phyloP scores from a whole-genome alignment of 23 tunicate genomes.

The Corella eumyota region DNA sequence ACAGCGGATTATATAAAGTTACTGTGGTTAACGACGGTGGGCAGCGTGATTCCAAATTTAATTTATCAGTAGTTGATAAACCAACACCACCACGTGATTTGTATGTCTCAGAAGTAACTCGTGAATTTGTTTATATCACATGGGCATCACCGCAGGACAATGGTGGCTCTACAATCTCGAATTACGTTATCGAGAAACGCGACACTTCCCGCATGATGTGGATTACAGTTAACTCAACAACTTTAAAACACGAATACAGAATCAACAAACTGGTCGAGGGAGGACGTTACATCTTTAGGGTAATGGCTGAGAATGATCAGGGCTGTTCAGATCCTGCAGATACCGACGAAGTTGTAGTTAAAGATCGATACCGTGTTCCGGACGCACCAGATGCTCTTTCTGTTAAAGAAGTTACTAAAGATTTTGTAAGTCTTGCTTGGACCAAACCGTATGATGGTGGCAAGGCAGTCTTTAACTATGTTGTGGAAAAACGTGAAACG shows the following conservation, averaged over 20 bases:
- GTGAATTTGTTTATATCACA: conserved; percentile 56
- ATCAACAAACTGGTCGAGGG: conserved; percentile 73
- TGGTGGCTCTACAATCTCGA: conserved; percentile 71
- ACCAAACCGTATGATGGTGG: conserved; percentile 94
- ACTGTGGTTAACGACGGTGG: conserved; percentile 78
- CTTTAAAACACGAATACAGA: conserved; percentile 56
- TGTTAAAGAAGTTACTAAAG: conserved; percentile 76
- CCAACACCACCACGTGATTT: conserved; percentile 81
- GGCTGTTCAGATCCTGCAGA: conserved; percentile 85
- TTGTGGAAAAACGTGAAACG: conserved; percentile 83
- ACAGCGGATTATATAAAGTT: conserved; percentile 71
- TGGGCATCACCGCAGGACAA: conserved; percentile 88
- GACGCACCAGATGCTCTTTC: conserved; percentile 89
- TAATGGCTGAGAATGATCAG: conserved; percentile 92
- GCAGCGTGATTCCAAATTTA: conserved; percentile 48
- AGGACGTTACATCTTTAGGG: conserved; percentile 72
- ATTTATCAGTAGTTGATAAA: conserved; percentile 62
- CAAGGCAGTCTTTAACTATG: conserved; percentile 81
- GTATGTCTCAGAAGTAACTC: conserved; percentile 65
- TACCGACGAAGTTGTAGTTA: conserved; percentile 62
- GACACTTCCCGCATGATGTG: conserved; percentile 78
- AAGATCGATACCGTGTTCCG: conserved; percentile 82
- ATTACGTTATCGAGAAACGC: conserved; percentile 85
- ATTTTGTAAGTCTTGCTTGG: conserved; percentile 68
- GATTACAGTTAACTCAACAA: conserved; percentile 76